These are phyloP conservation scores for Grallaria varia DNA, from an alignment of 2,113 vertebrate species.

Conservation along the genomic window DNA sequence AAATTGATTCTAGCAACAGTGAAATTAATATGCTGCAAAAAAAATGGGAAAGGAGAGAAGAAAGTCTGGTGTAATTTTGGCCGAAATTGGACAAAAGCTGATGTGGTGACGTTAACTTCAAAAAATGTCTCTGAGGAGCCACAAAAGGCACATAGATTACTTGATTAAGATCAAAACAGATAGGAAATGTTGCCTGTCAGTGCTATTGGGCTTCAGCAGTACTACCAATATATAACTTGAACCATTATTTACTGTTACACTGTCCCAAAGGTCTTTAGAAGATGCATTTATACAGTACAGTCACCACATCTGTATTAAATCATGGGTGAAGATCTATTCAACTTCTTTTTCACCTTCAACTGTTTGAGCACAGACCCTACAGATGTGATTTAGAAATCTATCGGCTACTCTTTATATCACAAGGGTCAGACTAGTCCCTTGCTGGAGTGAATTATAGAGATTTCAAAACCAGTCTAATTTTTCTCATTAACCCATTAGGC, in stretches of 20 bases:
- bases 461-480: not conserved
- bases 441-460: not conserved
- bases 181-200: not conserved
- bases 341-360: constrained; percentile 1
- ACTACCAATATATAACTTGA: not conserved
- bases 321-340: not conserved
- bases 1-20: not conserved
- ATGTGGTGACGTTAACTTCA: not conserved
- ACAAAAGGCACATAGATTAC: not conserved
- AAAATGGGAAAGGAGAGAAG: not conserved
- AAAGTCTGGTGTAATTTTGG: not conserved
- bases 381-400: not conserved
- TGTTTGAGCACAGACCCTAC: not conserved
- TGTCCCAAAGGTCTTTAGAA: constrained; percentile 6
- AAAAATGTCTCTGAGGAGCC: not conserved
- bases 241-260: not conserved
- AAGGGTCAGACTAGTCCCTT: not conserved
- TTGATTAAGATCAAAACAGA: not conserved
- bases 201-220: not conserved
- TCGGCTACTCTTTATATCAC: not conserved
- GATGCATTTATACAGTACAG: not conserved
- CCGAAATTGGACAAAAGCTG: not conserved
- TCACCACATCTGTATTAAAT: not conserved
- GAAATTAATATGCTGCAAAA: not conserved
- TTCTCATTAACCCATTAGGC: not conserved